Base-by-base conservation (phyloP, 2,797 vertebrate genomes). In the Pitangus sulphuratus region DNA sequence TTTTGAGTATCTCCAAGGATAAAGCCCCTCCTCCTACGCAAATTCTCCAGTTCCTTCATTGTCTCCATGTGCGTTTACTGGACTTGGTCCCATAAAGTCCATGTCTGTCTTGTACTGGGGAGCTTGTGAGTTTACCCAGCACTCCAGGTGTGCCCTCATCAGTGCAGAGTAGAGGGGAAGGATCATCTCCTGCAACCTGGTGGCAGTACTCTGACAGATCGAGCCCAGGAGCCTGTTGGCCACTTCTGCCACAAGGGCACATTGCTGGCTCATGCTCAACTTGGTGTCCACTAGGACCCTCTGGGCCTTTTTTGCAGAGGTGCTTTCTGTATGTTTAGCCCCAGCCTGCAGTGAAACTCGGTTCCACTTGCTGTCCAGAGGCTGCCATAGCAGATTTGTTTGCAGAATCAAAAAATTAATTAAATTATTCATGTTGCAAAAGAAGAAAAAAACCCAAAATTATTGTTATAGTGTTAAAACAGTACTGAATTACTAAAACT, bases 221-320 rank as follows among this genome's bases (percentile, higher is more conserved):
- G 2, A 64, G 47, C 53, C 64, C 31, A 17, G 13, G n/a, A 78
- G 35, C 12, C 54, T 33, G 9, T 31, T 69, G 24, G 12, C 33
- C 1, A 1, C 57, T 40, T 86, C 84, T 54, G 37, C 57, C 6
- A 1, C 0, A 2, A 47, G 30, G 15, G 21, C 33, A 16, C 0
- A 0, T 24, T 21, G 33, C 42, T 89, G 62, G 31, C 39, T 65
- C 2, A 0, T 26, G 69, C 30, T 68, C 53, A 33, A 0, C 50
- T 57, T 40, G 42, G 21, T 39, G 44, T 69, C 28, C 42, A 9
- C 16, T 25, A n/a, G 35, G 9, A 61, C 25, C 6, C 28, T 30
- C 19, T 19, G 5, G 2, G 21, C 17, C 15, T 3, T 53, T 84
- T 60, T 44, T 80, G 31, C 8, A 35, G 30, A 61, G 15, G 15